phyloP scores from a whole-genome alignment of 2,797 vertebrate species.

The Acropternis orthonyx region DNA sequence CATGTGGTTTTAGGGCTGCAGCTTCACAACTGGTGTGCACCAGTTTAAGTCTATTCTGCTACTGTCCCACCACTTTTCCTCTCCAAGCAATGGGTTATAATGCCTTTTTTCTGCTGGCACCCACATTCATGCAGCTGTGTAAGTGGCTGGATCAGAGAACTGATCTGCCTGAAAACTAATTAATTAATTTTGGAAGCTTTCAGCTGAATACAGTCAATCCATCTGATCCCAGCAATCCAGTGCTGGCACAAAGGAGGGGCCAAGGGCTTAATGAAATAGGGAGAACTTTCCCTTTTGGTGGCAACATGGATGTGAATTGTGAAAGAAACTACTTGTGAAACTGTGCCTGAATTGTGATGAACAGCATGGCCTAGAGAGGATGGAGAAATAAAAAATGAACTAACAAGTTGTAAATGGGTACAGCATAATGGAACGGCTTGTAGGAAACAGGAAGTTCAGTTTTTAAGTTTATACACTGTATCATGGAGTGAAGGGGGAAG shows the following conservation, averaged over 20 bases:
- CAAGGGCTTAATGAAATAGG: neutral
- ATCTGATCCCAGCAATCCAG: conserved; percentile 32
- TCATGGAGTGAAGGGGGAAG: neutral
- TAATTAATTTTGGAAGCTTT: conserved; percentile 53
- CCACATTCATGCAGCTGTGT: neutral
- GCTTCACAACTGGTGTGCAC: neutral
- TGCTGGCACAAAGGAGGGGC: neutral
- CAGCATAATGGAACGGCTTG: neutral
- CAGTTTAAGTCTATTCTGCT: conserved; percentile 6
- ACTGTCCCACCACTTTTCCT: conserved; percentile 17
- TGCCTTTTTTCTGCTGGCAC: conserved; percentile 28
- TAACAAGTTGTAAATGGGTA: conserved; percentile 45
- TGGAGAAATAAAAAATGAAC: conserved; percentile 47
- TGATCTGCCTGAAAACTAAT: conserved; percentile 41
- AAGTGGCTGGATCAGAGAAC: conserved; percentile 21
- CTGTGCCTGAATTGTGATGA: conserved; percentile 26
- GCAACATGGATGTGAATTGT: neutral
- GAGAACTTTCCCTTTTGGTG: conserved; percentile 52
- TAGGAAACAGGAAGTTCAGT: neutral
- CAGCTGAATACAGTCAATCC: conserved; percentile 21
- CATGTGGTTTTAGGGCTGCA: neutral
- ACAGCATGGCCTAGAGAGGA: conserved; percentile 7
- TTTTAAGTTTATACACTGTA: neutral
- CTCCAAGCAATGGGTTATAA: neutral
- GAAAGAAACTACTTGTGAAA: conserved; percentile 45